Evolutionary conservation across 2,113 vertebrate genomes (phyloP).

Genomic region (Crocuta crocuta): DNA sequence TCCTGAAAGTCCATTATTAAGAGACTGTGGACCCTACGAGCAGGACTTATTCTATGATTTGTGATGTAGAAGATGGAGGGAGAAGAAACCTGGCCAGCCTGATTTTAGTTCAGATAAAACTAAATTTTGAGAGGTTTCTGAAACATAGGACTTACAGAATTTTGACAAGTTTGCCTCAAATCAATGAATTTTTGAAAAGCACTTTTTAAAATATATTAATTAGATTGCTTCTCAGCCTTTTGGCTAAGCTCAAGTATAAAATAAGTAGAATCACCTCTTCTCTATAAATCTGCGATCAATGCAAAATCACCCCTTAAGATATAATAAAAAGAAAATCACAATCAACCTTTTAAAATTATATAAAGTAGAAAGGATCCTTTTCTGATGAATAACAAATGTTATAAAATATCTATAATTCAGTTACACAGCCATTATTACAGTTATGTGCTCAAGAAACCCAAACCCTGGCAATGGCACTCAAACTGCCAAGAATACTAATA

Average conservation of each 20-base stretch:
- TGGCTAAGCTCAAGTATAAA: too few relatives aligned
- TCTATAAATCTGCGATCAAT: constrained; percentile 38
- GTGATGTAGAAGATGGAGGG: not conserved
- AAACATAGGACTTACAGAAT: constrained; percentile 17
- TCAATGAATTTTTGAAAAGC: constrained; percentile 35
- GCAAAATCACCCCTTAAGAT: not conserved
- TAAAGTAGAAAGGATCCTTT: constrained; percentile 16
- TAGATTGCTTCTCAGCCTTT: too few relatives aligned
- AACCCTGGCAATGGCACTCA: not conserved
- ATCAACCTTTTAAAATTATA: constrained; percentile 6
- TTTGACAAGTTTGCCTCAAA: constrained; percentile 7
- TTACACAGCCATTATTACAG: not conserved
- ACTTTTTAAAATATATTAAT: constrained; percentile 32
- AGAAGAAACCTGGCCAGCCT: not conserved
- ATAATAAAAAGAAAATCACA: not conserved
- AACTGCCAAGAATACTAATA: constrained; percentile 26
- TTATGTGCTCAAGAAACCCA: constrained; percentile 33
- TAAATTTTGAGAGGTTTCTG: constrained; percentile 38
- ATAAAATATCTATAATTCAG: constrained; percentile 33
- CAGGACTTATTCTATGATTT: not conserved
- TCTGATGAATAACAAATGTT: constrained; percentile 11
- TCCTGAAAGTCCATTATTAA: not conserved
- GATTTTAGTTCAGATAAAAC: constrained; percentile 39
- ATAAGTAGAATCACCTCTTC: constrained; percentile 23
- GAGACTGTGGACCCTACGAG: not conserved